Conservation (phyloP, 2,113 vertebrate genomes). For the Melierax canorus region DNA sequence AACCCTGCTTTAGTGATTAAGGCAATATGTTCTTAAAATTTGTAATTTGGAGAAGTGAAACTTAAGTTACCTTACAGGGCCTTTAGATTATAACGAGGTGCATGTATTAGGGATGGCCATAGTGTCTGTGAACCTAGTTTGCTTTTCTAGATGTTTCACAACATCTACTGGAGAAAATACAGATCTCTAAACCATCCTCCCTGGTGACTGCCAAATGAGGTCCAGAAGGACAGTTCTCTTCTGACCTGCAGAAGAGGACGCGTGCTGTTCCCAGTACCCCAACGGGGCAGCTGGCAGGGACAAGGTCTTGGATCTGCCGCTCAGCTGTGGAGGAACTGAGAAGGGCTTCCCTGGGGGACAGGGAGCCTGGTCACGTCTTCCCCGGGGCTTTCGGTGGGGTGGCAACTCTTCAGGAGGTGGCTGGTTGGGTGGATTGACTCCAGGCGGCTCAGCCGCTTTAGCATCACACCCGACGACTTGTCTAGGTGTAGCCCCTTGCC, state of each 20-base stretch:
- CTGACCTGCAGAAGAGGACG: background rate
- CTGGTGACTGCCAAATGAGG: background rate
- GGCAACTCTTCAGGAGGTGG: background rate
- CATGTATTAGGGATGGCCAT: background rate
- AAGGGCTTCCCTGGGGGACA: background rate
- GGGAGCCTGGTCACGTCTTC: background rate
- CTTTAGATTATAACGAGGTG: background rate
- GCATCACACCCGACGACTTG: background rate
- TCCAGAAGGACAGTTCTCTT: background rate
- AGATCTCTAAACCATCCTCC: background rate
- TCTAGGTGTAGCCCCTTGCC: background rate
- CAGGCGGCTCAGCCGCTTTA: background rate
- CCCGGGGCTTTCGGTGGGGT: rapidly evolving
- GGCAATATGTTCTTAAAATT: background rate
- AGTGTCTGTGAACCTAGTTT: background rate
- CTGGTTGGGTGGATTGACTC: rapidly evolving
- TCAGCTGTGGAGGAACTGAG: background rate
- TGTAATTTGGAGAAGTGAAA: background rate
- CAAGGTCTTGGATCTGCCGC: background rate
- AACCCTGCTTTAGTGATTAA: background rate
- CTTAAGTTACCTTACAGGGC: background rate
- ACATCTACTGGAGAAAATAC: background rate
- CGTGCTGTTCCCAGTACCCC: too few relatives aligned
- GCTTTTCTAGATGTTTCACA: background rate
- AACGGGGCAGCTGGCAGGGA: background rate